Evolutionary conservation across 2,888 invertebrate genomes (phyloP), one percentile per base, ranked within the genome.

Genomic region (Abrostola triplasia): DNA sequence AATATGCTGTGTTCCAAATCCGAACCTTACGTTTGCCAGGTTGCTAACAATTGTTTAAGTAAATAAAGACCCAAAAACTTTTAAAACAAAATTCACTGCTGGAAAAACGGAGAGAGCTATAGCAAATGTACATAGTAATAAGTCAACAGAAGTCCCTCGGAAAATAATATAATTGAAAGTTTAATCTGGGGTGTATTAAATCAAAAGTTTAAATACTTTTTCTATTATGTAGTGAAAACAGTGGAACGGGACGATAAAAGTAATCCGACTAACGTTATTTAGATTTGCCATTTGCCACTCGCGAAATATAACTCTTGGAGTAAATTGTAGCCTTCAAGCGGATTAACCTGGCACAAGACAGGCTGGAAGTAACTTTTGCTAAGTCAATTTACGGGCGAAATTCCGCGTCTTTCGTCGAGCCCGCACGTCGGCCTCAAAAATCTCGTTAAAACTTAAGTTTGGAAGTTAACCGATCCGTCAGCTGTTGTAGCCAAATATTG

Each of bases 361-460:
- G 81, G 83, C 75, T 79, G 74, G 73, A 81, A 84, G 80, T 77
- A 85, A 88, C 84, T 88, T 89, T 73, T 73, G 64, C 77, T 86
- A 88, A 91, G 90, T 89, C 84, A 89, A 90, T 90, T 91, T 88
- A 84, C 82, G 82, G 79, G 76, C 77, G 73, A 76, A 84, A 86
- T 83, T 86, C 84, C 81, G 74, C 76, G 80, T 76, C 79, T 79
- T 75, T 71, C 73, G 37, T 60, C 69, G 57, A 70, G 64, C 79
- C 84, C 86, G 82, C 83, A 80, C 82, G 83, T 70, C 76, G 68
- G 75, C 86, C 85, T 85, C 87, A 89, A 90, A 90, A 91, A 90
- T 86, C 90, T 91, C 88, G 88, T 91, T 91, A 90, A 88, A 91
- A 90, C 86, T 90, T 89, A 81, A 77, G 67, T 66, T 12, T 52